Evolutionary conservation across 2,888 invertebrate species (phyloP).

Genomic region (Agrochola circellaris): DNA sequence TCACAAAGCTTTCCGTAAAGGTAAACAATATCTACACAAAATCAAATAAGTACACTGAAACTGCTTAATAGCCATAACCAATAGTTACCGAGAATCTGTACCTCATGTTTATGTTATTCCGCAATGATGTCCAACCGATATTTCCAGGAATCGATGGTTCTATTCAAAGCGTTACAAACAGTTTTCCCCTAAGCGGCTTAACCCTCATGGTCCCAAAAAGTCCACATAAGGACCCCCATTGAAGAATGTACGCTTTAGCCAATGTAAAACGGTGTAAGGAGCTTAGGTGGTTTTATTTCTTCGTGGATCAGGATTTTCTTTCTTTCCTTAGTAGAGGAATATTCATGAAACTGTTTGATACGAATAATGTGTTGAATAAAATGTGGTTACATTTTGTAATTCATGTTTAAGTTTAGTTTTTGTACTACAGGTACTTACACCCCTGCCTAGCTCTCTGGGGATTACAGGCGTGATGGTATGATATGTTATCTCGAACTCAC

Average conservation of each 20-base stretch:
- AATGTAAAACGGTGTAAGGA: constrained; percentile 8
- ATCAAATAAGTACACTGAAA: neutral
- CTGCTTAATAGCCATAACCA: neutral
- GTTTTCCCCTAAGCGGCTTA: constrained; percentile 50
- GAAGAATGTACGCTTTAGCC: constrained; percentile 18
- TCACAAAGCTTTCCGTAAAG: neutral
- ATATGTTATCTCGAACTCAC: too few relatives aligned
- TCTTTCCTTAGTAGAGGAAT: constrained; percentile 4
- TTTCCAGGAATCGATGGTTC: constrained; percentile 4
- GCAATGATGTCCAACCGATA: neutral
- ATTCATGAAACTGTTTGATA: constrained; percentile 6
- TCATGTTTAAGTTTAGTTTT: neutral
- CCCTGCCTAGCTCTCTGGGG: neutral
- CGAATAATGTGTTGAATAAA: neutral
- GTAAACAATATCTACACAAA: constrained; percentile 6
- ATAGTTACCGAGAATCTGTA: constrained; percentile 3
- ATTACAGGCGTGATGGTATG: neutral
- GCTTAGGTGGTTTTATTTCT: constrained; percentile 31
- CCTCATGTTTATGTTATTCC: neutral
- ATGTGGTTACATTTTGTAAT: neutral
- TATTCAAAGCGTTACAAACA: neutral
- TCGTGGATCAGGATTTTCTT: neutral
- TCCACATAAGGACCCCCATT: constrained; percentile 36
- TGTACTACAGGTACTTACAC: too few relatives aligned
- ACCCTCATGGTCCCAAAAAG: neutral